phyloP scores from a whole-genome alignment of 2,888 invertebrate genomes.

The Scaptomyza tumidula region DNA sequence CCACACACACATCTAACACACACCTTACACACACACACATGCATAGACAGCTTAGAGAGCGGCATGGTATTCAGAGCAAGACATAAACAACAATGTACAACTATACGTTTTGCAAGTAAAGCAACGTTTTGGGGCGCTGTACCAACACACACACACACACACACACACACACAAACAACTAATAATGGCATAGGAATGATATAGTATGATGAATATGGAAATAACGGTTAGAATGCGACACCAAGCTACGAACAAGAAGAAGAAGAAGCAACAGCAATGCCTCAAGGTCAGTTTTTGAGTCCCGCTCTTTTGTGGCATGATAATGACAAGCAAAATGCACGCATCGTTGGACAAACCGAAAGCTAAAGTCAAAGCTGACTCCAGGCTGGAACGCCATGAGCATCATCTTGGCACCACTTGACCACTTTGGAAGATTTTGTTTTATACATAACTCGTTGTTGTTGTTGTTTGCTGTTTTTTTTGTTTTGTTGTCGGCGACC shows the following conservation, averaged over 20 bases:
- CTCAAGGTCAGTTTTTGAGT: slow-evolving; percentile 47
- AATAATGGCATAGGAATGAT: slow-evolving; percentile 6
- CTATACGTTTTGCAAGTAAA: slow-evolving; percentile 31
- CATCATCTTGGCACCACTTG: slow-evolving; percentile 29
- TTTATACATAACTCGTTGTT: slow-evolving; percentile 36
- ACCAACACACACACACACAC: neutral
- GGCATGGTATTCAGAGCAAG: slow-evolving; percentile 81
- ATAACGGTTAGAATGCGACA: slow-evolving; percentile 61
- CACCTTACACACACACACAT: slow-evolving; percentile 2
- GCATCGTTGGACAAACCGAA: slow-evolving; percentile 60
- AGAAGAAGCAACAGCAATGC: slow-evolving; percentile 20
- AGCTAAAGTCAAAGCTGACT: slow-evolving; percentile 32
- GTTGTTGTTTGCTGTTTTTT: slow-evolving; percentile 6
- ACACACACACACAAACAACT: too few relatives aligned
- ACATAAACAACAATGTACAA: slow-evolving; percentile 55
- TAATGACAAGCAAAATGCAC: slow-evolving; percentile 70
- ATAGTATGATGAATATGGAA: slow-evolving; percentile 7
- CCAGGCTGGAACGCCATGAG: slow-evolving; percentile 10
- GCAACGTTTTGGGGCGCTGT: slow-evolving; percentile 17
- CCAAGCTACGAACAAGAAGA: slow-evolving; percentile 9
- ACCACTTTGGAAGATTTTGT: slow-evolving; percentile 45
- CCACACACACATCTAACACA: slow-evolving; percentile 7
- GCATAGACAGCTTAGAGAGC: slow-evolving; percentile 17
- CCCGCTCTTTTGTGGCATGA: slow-evolving; percentile 34
- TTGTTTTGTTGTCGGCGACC: slow-evolving; percentile 63